A percentile compares a stretch with the other conserved stretches of the same genome.
These are phyloP conservation scores for Equus quagga DNA, from an alignment of 2,113 vertebrate genomes.

Conservation along the genomic window DNA sequence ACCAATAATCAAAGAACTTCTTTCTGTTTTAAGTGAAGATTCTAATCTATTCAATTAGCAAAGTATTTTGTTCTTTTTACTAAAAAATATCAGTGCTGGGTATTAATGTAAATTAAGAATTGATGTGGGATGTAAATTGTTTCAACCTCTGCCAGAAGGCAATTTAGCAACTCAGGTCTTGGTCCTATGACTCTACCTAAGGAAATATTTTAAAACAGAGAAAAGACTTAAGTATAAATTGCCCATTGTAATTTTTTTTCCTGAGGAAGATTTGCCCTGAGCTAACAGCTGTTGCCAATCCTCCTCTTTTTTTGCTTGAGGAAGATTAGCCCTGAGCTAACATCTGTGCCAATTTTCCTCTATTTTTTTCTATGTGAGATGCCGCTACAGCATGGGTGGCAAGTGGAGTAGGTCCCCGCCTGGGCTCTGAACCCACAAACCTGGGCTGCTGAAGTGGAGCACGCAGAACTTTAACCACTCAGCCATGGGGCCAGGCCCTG, in stretches of 20 bases:
- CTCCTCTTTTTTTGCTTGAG: too few species aligned
- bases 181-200: neutral
- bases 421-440: too few species aligned
- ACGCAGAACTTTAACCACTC: too few species aligned
- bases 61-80: neutral
- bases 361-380: too few species aligned
- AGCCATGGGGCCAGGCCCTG: too few species aligned
- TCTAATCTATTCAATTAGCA: neutral
- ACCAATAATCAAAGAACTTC: neutral
- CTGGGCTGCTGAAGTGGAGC: too few species aligned
- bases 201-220: neutral
- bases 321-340: too few species aligned
- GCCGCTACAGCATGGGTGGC: too few species aligned
- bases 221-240: neutral
- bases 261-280: too few species aligned
- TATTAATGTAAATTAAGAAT: neutral
- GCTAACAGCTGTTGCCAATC: too few species aligned
- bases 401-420: too few species aligned
- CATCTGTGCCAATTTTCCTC: too few species aligned
- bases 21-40: neutral
- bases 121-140: neutral
- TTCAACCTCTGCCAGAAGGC: neutral
- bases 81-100: neutral
- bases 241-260: neutral
- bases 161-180: neutral